phyloP scores from a whole-genome alignment of 2,113 vertebrate species.

The Antennarius striatus region DNA sequence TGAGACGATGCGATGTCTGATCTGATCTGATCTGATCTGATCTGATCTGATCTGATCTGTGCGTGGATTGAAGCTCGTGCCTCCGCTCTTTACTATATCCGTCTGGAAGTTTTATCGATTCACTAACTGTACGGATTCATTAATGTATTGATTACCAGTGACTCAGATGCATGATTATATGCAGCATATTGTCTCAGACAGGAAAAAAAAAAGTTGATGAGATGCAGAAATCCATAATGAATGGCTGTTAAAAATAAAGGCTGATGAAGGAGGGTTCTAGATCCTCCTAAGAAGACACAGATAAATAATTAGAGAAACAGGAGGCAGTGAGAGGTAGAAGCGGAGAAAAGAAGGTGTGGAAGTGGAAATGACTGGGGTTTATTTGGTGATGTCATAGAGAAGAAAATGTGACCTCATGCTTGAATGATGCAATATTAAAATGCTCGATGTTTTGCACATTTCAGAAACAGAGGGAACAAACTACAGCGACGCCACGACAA shows the following conservation, averaged over 20 bases:
- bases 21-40: no score
- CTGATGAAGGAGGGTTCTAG: conserved; percentile 40
- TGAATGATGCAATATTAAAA: conserved; percentile 7
- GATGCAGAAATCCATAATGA: background rate
- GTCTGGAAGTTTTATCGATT: conserved; percentile 11
- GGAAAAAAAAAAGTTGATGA: background rate
- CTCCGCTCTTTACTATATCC: conserved; percentile 9
- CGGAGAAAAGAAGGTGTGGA: conserved; percentile 14
- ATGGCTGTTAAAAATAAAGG: no score
- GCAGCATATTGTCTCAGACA: background rate
- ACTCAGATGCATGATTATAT: no score
- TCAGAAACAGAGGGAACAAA: no score
- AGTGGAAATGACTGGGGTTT: conserved; percentile 38
- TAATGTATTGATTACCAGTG: no score
- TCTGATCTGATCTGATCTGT: conserved; percentile 48
- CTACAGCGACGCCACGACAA: no score
- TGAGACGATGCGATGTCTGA: conserved; percentile 60
- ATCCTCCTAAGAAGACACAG: conserved; percentile 4
- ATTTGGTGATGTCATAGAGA: conserved; percentile 17
- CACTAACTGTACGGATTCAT: background rate
- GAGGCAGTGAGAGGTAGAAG: conserved; percentile 12
- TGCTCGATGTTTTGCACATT: no score
- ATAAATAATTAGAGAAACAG: conserved; percentile 1
- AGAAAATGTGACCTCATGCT: conserved; percentile 38
- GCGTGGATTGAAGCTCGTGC: conserved; percentile 32